Base-by-base conservation (phyloP, 2,888 invertebrate species). In the Tanytarsus gracilentus region DNA sequence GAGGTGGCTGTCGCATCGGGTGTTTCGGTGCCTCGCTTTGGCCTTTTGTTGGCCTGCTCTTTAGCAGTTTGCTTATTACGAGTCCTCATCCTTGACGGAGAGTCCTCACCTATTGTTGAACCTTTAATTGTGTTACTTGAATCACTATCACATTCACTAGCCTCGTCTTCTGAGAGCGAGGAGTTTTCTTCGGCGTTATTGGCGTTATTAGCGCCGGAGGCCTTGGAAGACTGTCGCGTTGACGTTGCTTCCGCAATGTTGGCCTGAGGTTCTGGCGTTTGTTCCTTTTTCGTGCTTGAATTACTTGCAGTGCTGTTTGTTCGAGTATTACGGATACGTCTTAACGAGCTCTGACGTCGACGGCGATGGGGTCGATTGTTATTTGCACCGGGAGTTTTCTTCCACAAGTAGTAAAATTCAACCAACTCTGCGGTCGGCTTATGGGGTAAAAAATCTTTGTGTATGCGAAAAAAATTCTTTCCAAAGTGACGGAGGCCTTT, bases 381-480 rank as follows among this genome's bases (percentile, higher is more conserved):
- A 73, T 93, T 92, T 63, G 98, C 98, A 68, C 94, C 94, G 18
- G 97, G 94, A 36, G 97, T 96, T 78, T 98, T 99, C 79, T 99
- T 99, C 99, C 99, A 99, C 70, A 96, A 80, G 77, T 99, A 99
- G 77, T 99, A 99, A 78, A 93, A 99, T 74, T 97, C 96, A 60
- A 99, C 96, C 69, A 99, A 77, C 73, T 99, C 97, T 61, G 94
- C 87, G 86, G 97, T 96, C 71, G 97, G 95, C 79, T 96, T 94
- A 73, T 96, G 93, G 61, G 97, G 94, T 66, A 99, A 78, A 66
- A 97, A 79, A 76, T 99, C 98, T 75, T 96, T 96, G 67, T 88
- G 83, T 69, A 99, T 99, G 70, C 94, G 86, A 76, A 95, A 95
- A 78, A 99, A 99, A 77, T 99, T 98, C 78, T 99, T 99, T 67